Evolutionary conservation across 2,888 invertebrate genomes (phyloP), one percentile per base, ranked within the genome.

Genomic region (Drosophila austrosaltans): DNA sequence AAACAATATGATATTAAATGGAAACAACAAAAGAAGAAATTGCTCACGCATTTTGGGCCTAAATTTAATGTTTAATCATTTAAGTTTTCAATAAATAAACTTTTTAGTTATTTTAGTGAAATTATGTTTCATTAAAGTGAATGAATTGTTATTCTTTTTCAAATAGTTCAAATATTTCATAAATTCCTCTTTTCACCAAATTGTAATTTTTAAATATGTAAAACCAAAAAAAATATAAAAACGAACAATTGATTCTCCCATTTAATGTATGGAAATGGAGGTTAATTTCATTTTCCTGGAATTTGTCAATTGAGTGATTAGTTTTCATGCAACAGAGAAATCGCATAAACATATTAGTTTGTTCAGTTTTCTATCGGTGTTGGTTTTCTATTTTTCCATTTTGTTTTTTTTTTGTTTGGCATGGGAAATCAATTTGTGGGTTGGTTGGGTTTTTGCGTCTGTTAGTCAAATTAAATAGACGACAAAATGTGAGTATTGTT

Each of bases 351-450:
- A 48, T 48, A 48, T 25, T 48, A 48, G 48, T 48, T 48, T 22
- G 48, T 48, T 48, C 48, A 48, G 10, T 48, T 48, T 22, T 48
- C 48, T 12, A 25, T 48, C 4, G 22, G 48, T 8, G 1, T 30
- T 30, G 12, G 10, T 25, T 42, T 6, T 4, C 5, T 42, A 16
- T 16, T 16, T 16, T 16, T 16, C 16, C 16, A 16, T n/a, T 40
- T 40, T 40, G 6, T 12, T n/a, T 16, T 54, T 42, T 6, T 39
- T 22, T 63, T 3, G 12, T 42, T 20, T 48, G 58, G 20, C 53
- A 56, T 62, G 60, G 54, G 56, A 60, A 79, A 74, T 77, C 72
- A 71, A 77, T 77, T 78, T 75, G 53, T 69, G 70, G 48, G 48
- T 48, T 48, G 48, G 48, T 48, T 48, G 48, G 48, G 48, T 48